Conservation (phyloP, 2,797 vertebrate species). For the Squalus acanthias region DNA sequence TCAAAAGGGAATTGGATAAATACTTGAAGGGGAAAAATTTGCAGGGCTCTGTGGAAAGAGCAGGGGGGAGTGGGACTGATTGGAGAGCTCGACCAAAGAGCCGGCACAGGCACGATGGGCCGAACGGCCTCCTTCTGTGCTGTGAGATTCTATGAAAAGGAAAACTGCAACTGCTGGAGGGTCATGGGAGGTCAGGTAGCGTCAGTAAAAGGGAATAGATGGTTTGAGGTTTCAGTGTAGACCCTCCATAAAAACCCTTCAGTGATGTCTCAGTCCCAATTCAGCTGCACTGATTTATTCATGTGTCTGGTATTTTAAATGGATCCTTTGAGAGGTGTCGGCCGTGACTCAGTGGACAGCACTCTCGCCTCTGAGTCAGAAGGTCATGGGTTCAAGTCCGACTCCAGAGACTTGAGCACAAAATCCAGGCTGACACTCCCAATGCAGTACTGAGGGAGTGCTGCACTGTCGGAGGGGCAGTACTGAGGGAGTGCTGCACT, state of each 20-base stretch:
- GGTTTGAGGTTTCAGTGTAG: neutral
- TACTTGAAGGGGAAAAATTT: neutral
- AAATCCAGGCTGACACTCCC: too few species aligned
- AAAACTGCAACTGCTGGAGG: too few species aligned
- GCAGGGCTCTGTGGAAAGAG: neutral
- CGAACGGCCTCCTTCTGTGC: too few species aligned
- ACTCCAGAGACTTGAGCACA: too few species aligned
- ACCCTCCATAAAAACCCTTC: neutral
- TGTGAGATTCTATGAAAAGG: too few species aligned
- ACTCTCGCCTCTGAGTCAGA: neutral
- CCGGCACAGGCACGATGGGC: neutral
- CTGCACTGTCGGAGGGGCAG: too few species aligned
- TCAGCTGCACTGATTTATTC: neutral
- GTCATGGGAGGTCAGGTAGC: too few species aligned
- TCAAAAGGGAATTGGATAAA: neutral
- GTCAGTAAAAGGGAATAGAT: neutral
- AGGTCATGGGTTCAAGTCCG: too few species aligned
- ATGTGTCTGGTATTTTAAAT: neutral
- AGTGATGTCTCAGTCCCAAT: neutral
- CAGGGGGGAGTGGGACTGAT: neutral
- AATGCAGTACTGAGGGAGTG: too few species aligned
- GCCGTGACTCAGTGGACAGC: too few species aligned
- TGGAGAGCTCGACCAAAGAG: neutral
- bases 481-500: too few species aligned
- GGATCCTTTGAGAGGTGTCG: neutral